Evolutionary conservation across 1,140 invertebrate genomes (phyloP).

Genomic region (Drosophila ambigua): DNA sequence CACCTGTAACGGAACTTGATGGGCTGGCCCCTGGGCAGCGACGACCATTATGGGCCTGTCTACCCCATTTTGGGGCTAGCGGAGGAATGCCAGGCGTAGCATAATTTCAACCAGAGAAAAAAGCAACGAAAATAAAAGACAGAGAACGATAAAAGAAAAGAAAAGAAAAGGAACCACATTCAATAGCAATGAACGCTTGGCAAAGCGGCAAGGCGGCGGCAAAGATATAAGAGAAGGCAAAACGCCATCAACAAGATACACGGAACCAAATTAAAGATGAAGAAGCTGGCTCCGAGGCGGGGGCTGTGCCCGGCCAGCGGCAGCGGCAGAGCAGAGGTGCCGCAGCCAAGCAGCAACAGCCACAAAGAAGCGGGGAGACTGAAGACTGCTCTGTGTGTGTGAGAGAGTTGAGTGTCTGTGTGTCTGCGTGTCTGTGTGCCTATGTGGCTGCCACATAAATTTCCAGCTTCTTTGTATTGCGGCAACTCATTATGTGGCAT

Average conservation of each 20-base stretch:
- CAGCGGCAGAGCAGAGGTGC: background rate
- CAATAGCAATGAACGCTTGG: constrained; percentile 56
- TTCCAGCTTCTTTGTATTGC: constrained; percentile 52
- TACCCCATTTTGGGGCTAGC: constrained; percentile 23
- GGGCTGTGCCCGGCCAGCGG: too few species aligned
- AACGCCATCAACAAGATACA: constrained; percentile 81
- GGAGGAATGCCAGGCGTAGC: constrained; percentile 73
- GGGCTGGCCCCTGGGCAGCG: too few species aligned
- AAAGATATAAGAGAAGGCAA: constrained; percentile 79
- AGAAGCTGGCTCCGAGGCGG: constrained; percentile 50
- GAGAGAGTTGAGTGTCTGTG: constrained; percentile 14
- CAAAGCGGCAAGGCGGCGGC: constrained; percentile 28
- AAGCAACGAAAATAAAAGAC: background rate
- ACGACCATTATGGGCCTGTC: too few species aligned
- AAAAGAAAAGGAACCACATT: constrained; percentile 44
- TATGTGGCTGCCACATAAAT: constrained; percentile 79
- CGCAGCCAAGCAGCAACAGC: constrained; percentile 11
- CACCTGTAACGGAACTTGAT: constrained; percentile 28
- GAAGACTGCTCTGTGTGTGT: constrained; percentile 22
- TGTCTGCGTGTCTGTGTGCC: constrained; percentile 38
- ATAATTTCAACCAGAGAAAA: constrained; percentile 68
- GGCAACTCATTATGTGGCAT: constrained; percentile 59
- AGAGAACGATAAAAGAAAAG: constrained; percentile 16
- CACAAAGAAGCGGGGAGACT: constrained; percentile 9
- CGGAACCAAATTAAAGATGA: constrained; percentile 81